phyloP scores from a whole-genome alignment of 2,888 invertebrate species.

The Diarsia brunnea region DNA sequence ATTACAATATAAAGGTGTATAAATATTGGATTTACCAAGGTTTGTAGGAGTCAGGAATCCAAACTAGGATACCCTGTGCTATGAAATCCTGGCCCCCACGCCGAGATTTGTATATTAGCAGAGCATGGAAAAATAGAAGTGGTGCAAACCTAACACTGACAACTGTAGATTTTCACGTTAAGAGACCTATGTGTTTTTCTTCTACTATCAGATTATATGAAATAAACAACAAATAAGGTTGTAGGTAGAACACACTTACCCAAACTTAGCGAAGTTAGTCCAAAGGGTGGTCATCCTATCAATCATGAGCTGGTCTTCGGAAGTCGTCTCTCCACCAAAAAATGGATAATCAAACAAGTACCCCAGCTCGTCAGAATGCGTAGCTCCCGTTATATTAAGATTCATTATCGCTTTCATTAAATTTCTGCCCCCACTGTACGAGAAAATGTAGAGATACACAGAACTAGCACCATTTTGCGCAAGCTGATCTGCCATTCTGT shows the following conservation, averaged over 20 bases:
- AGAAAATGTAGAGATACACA: conserved; percentile 51
- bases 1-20: too few relatives aligned
- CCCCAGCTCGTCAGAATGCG: conserved; percentile 59
- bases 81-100: too few relatives aligned
- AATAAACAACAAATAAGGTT: neutral
- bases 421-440: conserved; percentile 47
- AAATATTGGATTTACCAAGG: too few relatives aligned
- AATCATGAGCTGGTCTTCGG: conserved; percentile 57
- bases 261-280: conserved; percentile 65
- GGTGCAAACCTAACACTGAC: neutral
- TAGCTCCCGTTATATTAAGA: conserved; percentile 38
- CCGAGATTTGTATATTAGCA: too few relatives aligned
- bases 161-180: neutral
- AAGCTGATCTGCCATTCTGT: conserved; percentile 30
- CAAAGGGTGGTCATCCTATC: conserved; percentile 61
- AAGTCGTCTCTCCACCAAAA: conserved; percentile 23
- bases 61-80: too few relatives aligned
- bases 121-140: neutral
- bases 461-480: conserved; percentile 23
- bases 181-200: neutral
- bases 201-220: too few relatives aligned
- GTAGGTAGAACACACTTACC: conserved; percentile 23
- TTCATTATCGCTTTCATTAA: neutral
- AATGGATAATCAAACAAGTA: conserved; percentile 54
- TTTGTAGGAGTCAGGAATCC: too few relatives aligned